These are phyloP conservation scores for Oxyteleia sp. DNA, from an alignment of 2,888 invertebrate species.

Conservation along the genomic window DNA sequence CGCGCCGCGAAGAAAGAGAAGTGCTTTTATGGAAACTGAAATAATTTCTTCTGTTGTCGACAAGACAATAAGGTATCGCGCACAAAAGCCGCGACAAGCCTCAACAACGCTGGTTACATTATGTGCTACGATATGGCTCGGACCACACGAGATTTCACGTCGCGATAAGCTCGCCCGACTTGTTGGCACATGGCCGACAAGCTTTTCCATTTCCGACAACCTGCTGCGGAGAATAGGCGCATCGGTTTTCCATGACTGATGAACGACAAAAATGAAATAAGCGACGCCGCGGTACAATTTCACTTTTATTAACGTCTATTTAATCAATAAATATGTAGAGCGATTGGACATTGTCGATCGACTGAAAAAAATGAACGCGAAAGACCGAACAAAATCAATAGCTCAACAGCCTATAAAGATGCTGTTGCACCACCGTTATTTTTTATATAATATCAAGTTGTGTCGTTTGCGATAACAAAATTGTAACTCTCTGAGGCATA, in stretches of 20 bases:
- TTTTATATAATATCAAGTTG: slow-evolving; percentile 20
- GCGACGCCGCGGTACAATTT: slow-evolving; percentile 23
- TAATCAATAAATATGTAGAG: slow-evolving; percentile 38
- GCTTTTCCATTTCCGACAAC: slow-evolving; percentile 68
- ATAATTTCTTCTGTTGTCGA: slow-evolving; percentile 60
- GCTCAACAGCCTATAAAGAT: slow-evolving; percentile 11
- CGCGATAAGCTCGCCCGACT: slow-evolving; percentile 66
- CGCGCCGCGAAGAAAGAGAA: background rate
- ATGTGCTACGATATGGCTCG: slow-evolving; percentile 62
- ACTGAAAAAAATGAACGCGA: slow-evolving; percentile 17
- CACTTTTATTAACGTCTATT: slow-evolving; percentile 27
- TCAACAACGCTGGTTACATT: slow-evolving; percentile 64
- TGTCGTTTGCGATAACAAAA: slow-evolving; percentile 26
- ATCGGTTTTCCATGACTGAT: slow-evolving; percentile 42
- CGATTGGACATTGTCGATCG: slow-evolving; percentile 18
- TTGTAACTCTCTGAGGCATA: slow-evolving; percentile 32
- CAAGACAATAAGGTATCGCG: slow-evolving; percentile 59
- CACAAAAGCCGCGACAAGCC: slow-evolving; percentile 63
- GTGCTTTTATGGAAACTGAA: slow-evolving; percentile 44
- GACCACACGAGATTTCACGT: slow-evolving; percentile 67
- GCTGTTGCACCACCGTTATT: slow-evolving; percentile 14
- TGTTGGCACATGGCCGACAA: slow-evolving; percentile 69
- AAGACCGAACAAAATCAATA: slow-evolving; percentile 35
- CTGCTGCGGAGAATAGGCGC: slow-evolving; percentile 43
- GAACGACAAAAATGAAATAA: slow-evolving; percentile 31